A percentile compares a stretch with the other conserved stretches of the same genome.
Evolutionary conservation across 1,140 invertebrate species (phyloP).

Genomic region (Drosophila tsacasi): DNA sequence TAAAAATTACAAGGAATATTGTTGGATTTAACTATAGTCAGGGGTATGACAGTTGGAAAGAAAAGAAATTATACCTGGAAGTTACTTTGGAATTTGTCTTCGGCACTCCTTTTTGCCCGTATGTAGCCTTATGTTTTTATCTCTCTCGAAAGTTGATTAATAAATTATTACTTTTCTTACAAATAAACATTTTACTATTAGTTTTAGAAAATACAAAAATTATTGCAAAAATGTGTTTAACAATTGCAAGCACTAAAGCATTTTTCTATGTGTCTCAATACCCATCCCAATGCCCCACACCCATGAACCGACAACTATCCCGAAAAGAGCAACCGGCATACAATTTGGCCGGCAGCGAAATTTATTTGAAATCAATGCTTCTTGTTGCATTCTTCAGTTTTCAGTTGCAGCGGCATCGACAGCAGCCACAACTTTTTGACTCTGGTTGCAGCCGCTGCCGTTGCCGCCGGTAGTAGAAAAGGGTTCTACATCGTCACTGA

Average conservation of each 20-base stretch:
- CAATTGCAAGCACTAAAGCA: not conserved
- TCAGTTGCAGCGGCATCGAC: slow-evolving; percentile 64
- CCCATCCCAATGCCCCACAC: slow-evolving; percentile 47
- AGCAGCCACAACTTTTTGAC: slow-evolving; percentile 71
- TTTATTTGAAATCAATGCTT: slow-evolving; percentile 84
- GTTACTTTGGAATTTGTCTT: no score
- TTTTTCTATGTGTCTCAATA: not conserved
- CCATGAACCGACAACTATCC: slow-evolving; percentile 51
- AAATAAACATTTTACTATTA: not conserved
- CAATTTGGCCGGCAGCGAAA: slow-evolving; percentile 83
- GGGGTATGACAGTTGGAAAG: no score
- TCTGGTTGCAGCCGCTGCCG: slow-evolving; percentile 58
- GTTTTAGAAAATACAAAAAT: not conserved
- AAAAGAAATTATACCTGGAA: no score
- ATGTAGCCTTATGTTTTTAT: no score
- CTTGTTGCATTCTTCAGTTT: slow-evolving; percentile 82
- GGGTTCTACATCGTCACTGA: slow-evolving; percentile 35
- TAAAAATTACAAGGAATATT: no score
- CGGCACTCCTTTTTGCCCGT: no score
- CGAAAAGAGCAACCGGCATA: slow-evolving; percentile 74
- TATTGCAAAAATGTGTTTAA: not conserved
- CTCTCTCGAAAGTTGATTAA: no score
- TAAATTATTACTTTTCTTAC: no score
- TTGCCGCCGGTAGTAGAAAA: slow-evolving; percentile 50
- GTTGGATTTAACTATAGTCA: no score